Evolutionary conservation across 2,888 invertebrate species (phyloP).

Genomic region (Microctonus aethiopoides): DNA sequence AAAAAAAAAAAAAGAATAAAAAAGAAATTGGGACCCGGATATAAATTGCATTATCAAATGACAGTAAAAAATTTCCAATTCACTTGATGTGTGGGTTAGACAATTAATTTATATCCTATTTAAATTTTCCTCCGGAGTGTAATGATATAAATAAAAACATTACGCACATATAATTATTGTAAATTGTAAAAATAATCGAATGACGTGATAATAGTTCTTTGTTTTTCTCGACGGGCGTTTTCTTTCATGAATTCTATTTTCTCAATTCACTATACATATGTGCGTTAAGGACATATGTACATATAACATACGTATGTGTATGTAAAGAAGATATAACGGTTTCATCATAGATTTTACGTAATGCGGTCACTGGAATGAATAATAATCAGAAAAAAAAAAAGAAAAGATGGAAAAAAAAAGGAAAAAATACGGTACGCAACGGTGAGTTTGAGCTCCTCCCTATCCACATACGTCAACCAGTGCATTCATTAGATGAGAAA

Average conservation of each 20-base stretch:
- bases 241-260: background rate
- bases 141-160: background rate
- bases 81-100: background rate
- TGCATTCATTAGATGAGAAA: background rate
- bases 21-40: background rate
- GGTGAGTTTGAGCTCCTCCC: background rate
- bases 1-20: background rate
- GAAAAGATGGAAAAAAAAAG: background rate
- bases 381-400: background rate
- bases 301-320: background rate
- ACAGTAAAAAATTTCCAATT: background rate
- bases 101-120: background rate
- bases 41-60: background rate
- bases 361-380: constrained; percentile 33
- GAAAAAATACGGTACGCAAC: background rate
- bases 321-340: background rate
- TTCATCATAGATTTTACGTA: constrained; percentile 44
- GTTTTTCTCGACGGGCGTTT: background rate
- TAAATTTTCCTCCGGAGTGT: background rate
- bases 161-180: background rate
- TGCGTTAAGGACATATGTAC: constrained; percentile 1
- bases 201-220: background rate
- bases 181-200: background rate
- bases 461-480: background rate
- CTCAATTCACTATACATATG: background rate